Evolutionary conservation across 92 coral and sea anemone species (phyloP).

Genomic region (Pocillopora grandis): DNA sequence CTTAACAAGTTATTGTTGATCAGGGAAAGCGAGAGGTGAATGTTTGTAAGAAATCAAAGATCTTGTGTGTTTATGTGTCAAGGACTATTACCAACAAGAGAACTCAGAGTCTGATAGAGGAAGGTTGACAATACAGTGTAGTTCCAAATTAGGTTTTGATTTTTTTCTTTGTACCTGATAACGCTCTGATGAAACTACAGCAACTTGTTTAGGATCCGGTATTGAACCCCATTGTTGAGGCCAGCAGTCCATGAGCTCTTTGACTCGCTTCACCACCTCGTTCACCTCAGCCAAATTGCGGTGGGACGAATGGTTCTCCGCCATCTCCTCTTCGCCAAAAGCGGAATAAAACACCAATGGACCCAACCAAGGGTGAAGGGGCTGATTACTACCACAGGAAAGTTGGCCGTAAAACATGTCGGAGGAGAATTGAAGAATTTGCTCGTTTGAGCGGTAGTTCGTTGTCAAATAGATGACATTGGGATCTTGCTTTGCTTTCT

Average conservation of each 20-base stretch:
- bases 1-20: too few species aligned
- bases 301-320: constrained; percentile 23
- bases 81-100: too few species aligned
- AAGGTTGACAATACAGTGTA: too few species aligned
- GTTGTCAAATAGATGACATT: constrained; percentile 51
- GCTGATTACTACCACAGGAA: constrained; percentile 36
- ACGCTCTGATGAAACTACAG: constrained; percentile 56
- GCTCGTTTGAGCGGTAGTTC: constrained; percentile 66
- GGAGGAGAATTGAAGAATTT: constrained; percentile 58
- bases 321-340: constrained; percentile 43
- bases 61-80: too few species aligned
- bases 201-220: constrained; percentile 31
- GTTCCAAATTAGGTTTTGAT: too few species aligned
- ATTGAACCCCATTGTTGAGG: constrained; percentile 54
- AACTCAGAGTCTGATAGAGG: too few species aligned
- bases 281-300: constrained; percentile 65
- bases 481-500: not conserved
- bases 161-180: constrained; percentile 41
- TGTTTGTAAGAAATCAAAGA: too few species aligned
- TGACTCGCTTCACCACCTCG: constrained; percentile 53
- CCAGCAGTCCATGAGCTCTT: constrained; percentile 49
- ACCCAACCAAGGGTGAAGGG: constrained; percentile 38
- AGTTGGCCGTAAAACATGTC: constrained; percentile 58
- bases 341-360: constrained; percentile 47
- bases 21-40: too few species aligned